These are phyloP conservation scores for Ctenopoma multispine DNA, from an alignment of 2,797 vertebrate species.

Conservation along the genomic window DNA sequence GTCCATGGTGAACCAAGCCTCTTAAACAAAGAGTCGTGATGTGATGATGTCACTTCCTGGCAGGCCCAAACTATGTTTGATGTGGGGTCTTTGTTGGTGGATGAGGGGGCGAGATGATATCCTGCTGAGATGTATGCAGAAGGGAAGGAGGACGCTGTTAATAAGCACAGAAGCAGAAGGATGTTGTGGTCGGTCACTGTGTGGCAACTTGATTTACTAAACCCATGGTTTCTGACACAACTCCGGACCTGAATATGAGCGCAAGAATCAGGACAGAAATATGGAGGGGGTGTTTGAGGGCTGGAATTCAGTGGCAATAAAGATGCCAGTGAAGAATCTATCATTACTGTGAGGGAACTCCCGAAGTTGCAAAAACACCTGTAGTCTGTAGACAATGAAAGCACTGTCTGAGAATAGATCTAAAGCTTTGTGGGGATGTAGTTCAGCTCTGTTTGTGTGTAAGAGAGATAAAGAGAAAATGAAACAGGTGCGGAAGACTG, in stretches of 20 bases:
- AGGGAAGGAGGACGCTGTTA: slow-evolving; percentile 56
- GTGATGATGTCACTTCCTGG: slow-evolving; percentile 72
- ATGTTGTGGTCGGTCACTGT: slow-evolving; percentile 62
- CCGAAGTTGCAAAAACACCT: slow-evolving; percentile 68
- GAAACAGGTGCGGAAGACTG: slow-evolving; percentile 46
- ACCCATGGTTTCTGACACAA: slow-evolving; percentile 40
- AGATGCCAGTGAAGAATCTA: slow-evolving; percentile 60
- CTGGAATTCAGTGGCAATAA: slow-evolving; percentile 59
- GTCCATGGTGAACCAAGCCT: slow-evolving; percentile 42
- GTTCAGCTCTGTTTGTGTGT: neutral
- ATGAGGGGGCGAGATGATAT: slow-evolving; percentile 44
- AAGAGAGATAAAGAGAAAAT: slow-evolving; percentile 18
- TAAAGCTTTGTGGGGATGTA: slow-evolving; percentile 1
- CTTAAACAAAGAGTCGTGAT: slow-evolving; percentile 67
- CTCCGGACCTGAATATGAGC: slow-evolving; percentile 32
- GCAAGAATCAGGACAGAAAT: slow-evolving; percentile 24
- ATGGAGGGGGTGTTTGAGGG: slow-evolving; percentile 44
- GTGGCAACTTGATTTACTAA: slow-evolving; percentile 50
- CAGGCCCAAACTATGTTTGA: slow-evolving; percentile 57
- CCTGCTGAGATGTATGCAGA: slow-evolving; percentile 56
- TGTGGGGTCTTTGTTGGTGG: slow-evolving; percentile 66
- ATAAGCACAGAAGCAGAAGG: slow-evolving; percentile 68
- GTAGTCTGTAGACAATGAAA: slow-evolving; percentile 64
- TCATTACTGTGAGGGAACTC: slow-evolving; percentile 70
- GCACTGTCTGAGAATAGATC: slow-evolving; percentile 58